phyloP scores from a whole-genome alignment of 2,888 invertebrate genomes.

The Elysia crispata region DNA sequence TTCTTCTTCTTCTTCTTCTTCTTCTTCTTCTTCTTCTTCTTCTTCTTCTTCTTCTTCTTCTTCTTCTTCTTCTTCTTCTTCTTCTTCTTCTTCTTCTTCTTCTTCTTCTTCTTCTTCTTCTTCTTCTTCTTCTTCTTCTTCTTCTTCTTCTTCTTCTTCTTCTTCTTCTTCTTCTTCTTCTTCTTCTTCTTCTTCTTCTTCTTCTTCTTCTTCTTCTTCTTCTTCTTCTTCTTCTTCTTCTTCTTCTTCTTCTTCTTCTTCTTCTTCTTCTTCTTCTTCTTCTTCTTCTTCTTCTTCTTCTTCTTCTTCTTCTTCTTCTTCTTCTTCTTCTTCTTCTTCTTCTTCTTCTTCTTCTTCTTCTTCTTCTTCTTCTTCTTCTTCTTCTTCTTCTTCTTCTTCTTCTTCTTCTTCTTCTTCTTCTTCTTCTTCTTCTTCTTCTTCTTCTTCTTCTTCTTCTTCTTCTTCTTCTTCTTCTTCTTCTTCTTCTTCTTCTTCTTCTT shows the following conservation, averaged over 20 bases:
- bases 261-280: conserved; percentile 18
- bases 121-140: not conserved
- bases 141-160: not conserved
- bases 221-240: conserved; percentile 25
- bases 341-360: not conserved
- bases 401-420: not conserved
- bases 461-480: conserved; percentile 6
- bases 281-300: conserved; percentile 17
- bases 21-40: no score
- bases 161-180: not conserved
- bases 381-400: not conserved
- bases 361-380: not conserved
- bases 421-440: conserved; percentile 13
- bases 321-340: conserved; percentile 15
- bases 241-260: conserved; percentile 7
- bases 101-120: not conserved
- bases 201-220: conserved; percentile 25
- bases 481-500: not conserved
- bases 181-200: conserved; percentile 15
- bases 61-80: conserved; percentile 1
- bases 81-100: conserved; percentile 6
- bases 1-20: no score
- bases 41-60: no score
- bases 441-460: conserved; percentile 3
- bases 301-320: conserved; percentile 17